Percentiles rank a stretch among this genome's conserved stretches.
phyloP scores from a whole-genome alignment of 2,888 invertebrate genomes.

The Agrotis ipsilon region DNA sequence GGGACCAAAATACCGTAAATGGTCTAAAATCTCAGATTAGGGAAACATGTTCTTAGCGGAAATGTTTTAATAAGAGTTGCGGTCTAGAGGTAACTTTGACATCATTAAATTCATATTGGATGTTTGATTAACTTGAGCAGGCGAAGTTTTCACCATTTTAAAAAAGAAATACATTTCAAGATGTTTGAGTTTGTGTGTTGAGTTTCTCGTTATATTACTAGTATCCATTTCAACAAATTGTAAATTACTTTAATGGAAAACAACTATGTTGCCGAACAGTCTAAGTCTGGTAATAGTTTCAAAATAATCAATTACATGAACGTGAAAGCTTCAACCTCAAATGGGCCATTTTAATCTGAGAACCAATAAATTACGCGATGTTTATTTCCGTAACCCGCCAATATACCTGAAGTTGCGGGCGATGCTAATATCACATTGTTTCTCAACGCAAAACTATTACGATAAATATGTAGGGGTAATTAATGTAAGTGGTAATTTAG shows the following conservation, averaged over 20 bases:
- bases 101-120: constrained; percentile 11
- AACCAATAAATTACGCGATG: constrained; percentile 46
- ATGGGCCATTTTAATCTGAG: constrained; percentile 45
- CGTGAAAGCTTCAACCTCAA: constrained; percentile 28
- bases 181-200: not conserved
- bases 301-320: constrained; percentile 38
- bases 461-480: constrained; percentile 76
- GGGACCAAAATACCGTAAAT: constrained; percentile 70
- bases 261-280: not conserved
- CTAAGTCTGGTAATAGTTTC: constrained; percentile 16
- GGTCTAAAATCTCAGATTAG: constrained; percentile 76
- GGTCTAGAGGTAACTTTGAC: constrained; percentile 5
- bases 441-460: constrained; percentile 66
- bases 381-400: constrained; percentile 45
- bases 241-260: constrained; percentile 14
- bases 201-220: constrained; percentile 16
- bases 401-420: constrained; percentile 30
- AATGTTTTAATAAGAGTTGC: constrained; percentile 17
- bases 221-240: not conserved
- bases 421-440: constrained; percentile 54
- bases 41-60: constrained; percentile 67
- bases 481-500: constrained; percentile 74
- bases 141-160: constrained; percentile 20
- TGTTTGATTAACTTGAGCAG: constrained; percentile 18
- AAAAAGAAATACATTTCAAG: constrained; percentile 17